Percentiles rank a stretch among this genome's conserved stretches.
These are phyloP conservation scores for Ischnura elegans DNA, from an alignment of 2,888 invertebrate genomes.

Conservation along the genomic window DNA sequence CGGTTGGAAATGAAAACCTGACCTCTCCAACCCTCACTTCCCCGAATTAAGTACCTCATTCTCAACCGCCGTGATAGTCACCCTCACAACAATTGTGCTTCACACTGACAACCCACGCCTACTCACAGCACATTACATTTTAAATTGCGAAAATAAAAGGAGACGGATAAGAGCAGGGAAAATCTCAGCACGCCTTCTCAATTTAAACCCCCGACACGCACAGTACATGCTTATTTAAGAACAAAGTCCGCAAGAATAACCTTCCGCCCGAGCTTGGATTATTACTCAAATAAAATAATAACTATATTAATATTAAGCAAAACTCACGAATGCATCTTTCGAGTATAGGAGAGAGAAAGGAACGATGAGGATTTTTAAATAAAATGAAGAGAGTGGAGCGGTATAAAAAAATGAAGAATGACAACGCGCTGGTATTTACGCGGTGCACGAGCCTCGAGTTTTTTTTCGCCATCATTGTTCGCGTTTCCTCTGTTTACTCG, in stretches of 20 bases:
- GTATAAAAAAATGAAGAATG: background rate
- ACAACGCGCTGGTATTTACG: slow-evolving; percentile 10
- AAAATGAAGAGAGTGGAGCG: background rate
- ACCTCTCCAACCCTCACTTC: background rate
- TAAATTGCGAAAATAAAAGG: background rate
- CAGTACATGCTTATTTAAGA: slow-evolving; percentile 18
- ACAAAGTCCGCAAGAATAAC: background rate
- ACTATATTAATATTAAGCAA: background rate
- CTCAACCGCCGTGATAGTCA: background rate
- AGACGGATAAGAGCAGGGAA: background rate
- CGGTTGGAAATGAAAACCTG: background rate
- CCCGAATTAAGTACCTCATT: too few species aligned
- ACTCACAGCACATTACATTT: background rate
- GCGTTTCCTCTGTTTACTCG: slow-evolving; percentile 35
- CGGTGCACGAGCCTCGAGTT: background rate
- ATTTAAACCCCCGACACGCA: background rate
- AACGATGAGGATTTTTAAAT: background rate
- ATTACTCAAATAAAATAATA: background rate
- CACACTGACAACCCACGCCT: background rate
- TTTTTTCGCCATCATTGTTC: slow-evolving; percentile 17
- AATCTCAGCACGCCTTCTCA: background rate
- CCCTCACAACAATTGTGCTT: background rate
- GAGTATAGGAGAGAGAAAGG: background rate
- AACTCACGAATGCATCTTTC: background rate
- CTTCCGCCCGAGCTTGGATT: background rate